phyloP scores from a whole-genome alignment of 2,888 invertebrate genomes.

The Deroplatys truncata region DNA sequence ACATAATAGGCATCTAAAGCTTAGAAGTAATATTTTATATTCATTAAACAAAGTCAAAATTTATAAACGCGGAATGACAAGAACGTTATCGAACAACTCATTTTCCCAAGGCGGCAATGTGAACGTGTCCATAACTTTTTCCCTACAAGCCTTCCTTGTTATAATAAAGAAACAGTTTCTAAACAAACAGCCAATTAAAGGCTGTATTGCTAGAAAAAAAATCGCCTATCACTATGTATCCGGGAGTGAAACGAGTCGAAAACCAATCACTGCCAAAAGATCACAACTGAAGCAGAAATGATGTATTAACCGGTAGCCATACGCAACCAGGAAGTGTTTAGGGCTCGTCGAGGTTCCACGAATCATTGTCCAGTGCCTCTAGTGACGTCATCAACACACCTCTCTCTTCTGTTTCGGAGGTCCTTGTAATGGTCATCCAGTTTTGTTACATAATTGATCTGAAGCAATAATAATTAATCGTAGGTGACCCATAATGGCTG shows the following conservation, averaged over 20 bases:
- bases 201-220: neutral
- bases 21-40: too few relatives aligned
- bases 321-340: neutral
- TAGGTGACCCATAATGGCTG: neutral
- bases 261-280: too few relatives aligned
- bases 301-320: neutral
- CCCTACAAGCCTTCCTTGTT: too few relatives aligned
- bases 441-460: neutral
- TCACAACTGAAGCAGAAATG: neutral
- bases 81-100: too few relatives aligned
- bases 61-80: too few relatives aligned
- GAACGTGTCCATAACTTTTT: too few relatives aligned
- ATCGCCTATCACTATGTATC: neutral
- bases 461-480: neutral
- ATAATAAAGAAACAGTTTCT: too few relatives aligned
- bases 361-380: neutral
- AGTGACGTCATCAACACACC: neutral
- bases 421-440: neutral
- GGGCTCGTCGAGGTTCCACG: neutral
- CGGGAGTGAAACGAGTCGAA: neutral
- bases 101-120: too few relatives aligned
- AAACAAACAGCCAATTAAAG: neutral
- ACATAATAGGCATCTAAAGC: too few relatives aligned
- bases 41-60: too few relatives aligned
- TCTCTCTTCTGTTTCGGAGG: neutral